Evolutionary conservation across 2,113 vertebrate genomes (phyloP).

Genomic region (Lagopus muta): DNA sequence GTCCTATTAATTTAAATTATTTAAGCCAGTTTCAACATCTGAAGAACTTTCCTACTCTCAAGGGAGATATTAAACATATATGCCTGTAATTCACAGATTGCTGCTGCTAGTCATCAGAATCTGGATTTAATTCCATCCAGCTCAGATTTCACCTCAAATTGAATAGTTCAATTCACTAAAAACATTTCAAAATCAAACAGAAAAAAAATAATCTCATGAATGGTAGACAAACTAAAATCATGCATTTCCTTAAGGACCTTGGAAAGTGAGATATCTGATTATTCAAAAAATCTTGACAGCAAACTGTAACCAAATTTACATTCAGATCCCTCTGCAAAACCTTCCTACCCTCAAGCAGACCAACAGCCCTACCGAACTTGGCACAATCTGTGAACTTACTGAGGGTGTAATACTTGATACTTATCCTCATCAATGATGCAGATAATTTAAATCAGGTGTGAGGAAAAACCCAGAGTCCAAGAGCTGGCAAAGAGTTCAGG

Average conservation of each 20-base stretch:
- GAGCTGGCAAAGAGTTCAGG: not conserved
- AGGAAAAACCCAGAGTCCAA: not conserved
- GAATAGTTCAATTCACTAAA: constrained; percentile 25
- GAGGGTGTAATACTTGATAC: not conserved
- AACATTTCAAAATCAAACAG: not conserved
- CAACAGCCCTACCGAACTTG: not conserved
- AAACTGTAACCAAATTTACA: not conserved
- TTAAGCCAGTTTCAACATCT: constrained; percentile 66
- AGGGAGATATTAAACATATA: constrained; percentile 20
- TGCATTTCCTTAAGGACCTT: not conserved
- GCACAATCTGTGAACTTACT: not conserved
- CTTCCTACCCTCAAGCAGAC: not conserved
- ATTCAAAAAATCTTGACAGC: not conserved
- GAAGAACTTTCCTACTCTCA: constrained; percentile 53
- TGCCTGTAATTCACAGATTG: constrained; percentile 40
- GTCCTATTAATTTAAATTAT: constrained; percentile 50
- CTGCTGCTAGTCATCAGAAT: constrained; percentile 48
- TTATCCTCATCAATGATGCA: not conserved
- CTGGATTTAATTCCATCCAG: constrained; percentile 31
- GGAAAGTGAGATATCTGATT: not conserved
- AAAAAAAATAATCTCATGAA: not conserved
- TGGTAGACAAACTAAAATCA: not conserved
- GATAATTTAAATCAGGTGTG: not conserved
- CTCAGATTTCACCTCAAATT: constrained; percentile 34
- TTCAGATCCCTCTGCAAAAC: not conserved